phyloP scores from a whole-genome alignment of 1,140 invertebrate species.

The Formica selysi region DNA sequence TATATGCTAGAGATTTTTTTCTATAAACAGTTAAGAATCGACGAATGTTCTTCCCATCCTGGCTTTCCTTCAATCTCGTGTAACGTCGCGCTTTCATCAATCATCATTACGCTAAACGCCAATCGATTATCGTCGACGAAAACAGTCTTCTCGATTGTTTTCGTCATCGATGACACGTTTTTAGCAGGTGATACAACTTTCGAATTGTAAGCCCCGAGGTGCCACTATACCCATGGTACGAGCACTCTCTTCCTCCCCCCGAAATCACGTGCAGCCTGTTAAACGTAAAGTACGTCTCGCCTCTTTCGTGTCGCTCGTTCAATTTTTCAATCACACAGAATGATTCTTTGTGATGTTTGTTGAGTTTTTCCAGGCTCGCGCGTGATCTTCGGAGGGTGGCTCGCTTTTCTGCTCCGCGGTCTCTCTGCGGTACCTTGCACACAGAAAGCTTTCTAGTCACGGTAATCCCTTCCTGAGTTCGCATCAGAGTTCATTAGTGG shows the following conservation, averaged over 20 bases:
- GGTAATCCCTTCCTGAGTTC: constrained; percentile 34
- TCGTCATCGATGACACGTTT: constrained; percentile 31
- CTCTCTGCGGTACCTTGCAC: constrained; percentile 60
- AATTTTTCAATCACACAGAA: constrained; percentile 34
- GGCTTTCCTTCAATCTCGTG: not conserved
- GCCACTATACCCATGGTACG: constrained; percentile 85
- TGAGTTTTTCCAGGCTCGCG: constrained; percentile 74
- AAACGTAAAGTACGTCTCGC: constrained; percentile 3
- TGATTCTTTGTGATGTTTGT: constrained; percentile 54
- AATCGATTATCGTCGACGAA: constrained; percentile 4
- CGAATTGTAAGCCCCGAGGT: constrained; percentile 79
- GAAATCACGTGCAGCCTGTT: constrained; percentile 76
- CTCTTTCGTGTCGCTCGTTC: constrained; percentile 15
- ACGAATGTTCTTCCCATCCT: not conserved
- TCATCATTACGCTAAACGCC: constrained; percentile 10
- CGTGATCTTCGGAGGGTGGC: constrained; percentile 77
- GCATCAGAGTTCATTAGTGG: constrained; percentile 2
- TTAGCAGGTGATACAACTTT: constrained; percentile 33
- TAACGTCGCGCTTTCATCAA: constrained; percentile 31
- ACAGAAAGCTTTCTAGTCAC: constrained; percentile 55
- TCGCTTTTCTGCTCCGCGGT: constrained; percentile 68
- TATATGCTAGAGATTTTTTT: not conserved
- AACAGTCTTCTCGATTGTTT: constrained; percentile 5
- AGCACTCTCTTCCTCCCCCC: constrained; percentile 70
- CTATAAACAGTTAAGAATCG: not conserved